Conservation (phyloP, 2,797 vertebrate genomes). For the Paedocypris micromegethes region DNA sequence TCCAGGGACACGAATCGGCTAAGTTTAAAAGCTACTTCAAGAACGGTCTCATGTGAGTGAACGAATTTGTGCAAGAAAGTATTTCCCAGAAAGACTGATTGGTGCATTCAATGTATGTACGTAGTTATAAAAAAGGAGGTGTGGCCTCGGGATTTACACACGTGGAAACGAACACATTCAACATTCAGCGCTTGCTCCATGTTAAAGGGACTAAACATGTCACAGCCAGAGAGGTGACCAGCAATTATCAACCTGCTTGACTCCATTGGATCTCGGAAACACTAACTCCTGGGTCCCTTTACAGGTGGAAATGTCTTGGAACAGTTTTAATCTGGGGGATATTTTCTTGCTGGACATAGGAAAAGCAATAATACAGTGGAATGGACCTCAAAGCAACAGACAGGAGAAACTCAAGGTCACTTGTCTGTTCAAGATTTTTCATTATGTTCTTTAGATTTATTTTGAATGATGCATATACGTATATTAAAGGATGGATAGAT, state of each 20-base stretch:
- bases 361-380: constrained; percentile 88
- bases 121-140: constrained; percentile 89
- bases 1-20: constrained; percentile 76
- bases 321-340: constrained; percentile 83
- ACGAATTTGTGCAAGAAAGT: neutral
- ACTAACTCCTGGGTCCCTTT: neutral
- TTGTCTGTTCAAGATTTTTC: neutral
- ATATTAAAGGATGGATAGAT: no score
- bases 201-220: constrained; percentile 84
- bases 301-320: constrained; percentile 79
- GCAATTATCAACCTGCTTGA: constrained; percentile 20
- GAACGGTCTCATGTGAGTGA: constrained; percentile 80
- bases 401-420: constrained; percentile 79
- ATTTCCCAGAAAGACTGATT: no score
- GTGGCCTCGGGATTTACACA: constrained; percentile 83
- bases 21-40: constrained; percentile 87
- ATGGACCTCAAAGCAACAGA: constrained; percentile 82
- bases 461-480: no score
- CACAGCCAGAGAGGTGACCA: constrained; percentile 76
- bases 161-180: constrained; percentile 82
- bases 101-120: no score
- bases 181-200: constrained; percentile 79
- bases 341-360: constrained; percentile 86
- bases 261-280: neutral
- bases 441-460: no score